phyloP scores from a whole-genome alignment of 1,140 invertebrate genomes.

The Asbolus verrucosus region DNA sequence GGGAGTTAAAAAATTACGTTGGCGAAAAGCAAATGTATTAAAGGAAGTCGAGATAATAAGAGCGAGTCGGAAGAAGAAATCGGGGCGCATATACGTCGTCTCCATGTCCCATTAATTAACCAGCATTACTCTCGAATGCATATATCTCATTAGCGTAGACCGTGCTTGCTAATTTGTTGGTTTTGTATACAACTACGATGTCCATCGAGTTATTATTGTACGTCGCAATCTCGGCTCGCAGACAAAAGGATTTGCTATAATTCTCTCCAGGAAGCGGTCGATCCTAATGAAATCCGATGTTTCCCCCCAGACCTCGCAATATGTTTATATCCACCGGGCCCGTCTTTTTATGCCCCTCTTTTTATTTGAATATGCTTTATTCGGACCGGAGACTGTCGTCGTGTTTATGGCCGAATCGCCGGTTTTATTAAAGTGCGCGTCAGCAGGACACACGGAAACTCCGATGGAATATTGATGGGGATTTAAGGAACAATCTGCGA shows the following conservation, averaged over 20 bases:
- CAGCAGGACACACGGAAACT: slow-evolving; percentile 31
- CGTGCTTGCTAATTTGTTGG: slow-evolving; percentile 50
- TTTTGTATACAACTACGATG: slow-evolving; percentile 47
- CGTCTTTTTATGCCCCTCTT: slow-evolving; percentile 25
- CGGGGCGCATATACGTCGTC: too few relatives aligned
- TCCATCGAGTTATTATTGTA: slow-evolving; percentile 29
- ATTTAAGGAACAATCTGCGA: slow-evolving; percentile 28
- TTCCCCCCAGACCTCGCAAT: slow-evolving; percentile 45
- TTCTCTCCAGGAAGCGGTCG: slow-evolving; percentile 45
- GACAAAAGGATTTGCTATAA: slow-evolving; percentile 52
- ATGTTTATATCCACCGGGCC: slow-evolving; percentile 39
- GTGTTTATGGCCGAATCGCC: slow-evolving; percentile 29
- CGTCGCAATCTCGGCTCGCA: slow-evolving; percentile 20
- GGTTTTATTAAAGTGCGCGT: slow-evolving; percentile 37
- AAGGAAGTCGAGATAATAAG: too few relatives aligned
- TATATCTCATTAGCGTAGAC: slow-evolving; percentile 45
- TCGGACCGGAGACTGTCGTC: slow-evolving; percentile 19
- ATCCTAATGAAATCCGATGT: slow-evolving; percentile 52
- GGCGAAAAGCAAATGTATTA: too few relatives aligned
- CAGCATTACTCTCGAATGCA: slow-evolving; percentile 24
- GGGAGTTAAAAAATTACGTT: too few relatives aligned
- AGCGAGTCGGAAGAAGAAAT: too few relatives aligned
- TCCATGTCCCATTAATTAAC: slow-evolving; percentile 48
- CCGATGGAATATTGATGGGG: slow-evolving; percentile 32
- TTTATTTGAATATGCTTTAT: slow-evolving; percentile 36